These are phyloP conservation scores for Deroplatys truncata DNA, from an alignment of 2,888 invertebrate species.

Conservation along the genomic window DNA sequence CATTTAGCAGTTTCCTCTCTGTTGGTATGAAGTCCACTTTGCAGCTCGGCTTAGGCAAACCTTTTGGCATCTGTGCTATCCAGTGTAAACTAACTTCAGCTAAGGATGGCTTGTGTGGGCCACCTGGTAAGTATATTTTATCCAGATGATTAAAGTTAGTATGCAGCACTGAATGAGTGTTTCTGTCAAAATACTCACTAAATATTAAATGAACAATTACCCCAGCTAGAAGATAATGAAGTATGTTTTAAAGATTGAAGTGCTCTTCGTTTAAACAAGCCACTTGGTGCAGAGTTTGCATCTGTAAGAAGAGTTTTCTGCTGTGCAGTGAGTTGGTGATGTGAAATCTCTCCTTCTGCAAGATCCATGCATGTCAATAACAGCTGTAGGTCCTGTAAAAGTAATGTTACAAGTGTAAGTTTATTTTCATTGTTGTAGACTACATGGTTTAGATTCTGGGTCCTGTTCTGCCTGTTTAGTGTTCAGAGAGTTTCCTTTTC, in stretches of 20 bases:
- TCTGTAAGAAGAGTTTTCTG: conserved; percentile 54
- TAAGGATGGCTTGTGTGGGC: too few species aligned
- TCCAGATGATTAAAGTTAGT: too few species aligned
- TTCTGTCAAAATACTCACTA: background rate
- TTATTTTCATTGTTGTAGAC: background rate
- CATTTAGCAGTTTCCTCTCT: too few species aligned
- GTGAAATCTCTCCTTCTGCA: conserved; percentile 59
- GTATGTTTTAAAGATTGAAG: conserved; percentile 31
- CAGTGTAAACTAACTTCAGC: too few species aligned
- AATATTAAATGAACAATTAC: background rate
- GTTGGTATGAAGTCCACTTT: too few species aligned
- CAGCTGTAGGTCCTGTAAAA: conserved; percentile 52
- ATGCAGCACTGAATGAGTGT: too few species aligned
- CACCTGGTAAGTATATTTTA: too few species aligned
- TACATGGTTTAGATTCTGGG: background rate
- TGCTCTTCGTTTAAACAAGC: conserved; percentile 23
- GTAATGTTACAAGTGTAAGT: background rate
- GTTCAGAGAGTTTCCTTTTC: too few species aligned
- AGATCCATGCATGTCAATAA: conserved; percentile 58
- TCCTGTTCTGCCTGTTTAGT: too few species aligned
- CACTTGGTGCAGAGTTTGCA: conserved; percentile 2
- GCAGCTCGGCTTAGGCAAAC: too few species aligned
- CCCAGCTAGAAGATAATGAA: conserved; percentile 5
- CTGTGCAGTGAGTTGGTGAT: conserved; percentile 60
- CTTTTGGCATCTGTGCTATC: too few species aligned